Base-by-base conservation (phyloP, 2,797 vertebrate species). In the Spheniscus humboldti region DNA sequence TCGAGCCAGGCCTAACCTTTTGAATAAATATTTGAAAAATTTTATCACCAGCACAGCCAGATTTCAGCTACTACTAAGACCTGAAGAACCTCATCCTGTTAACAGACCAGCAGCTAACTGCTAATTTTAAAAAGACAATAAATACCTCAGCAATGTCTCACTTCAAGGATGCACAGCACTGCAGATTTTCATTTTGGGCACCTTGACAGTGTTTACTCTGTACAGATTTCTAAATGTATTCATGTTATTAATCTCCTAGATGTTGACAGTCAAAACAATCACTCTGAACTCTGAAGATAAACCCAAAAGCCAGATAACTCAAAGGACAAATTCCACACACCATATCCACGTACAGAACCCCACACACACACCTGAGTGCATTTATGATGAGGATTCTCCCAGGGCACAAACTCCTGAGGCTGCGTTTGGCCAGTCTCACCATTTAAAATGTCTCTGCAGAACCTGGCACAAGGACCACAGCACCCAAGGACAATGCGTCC, bases 391-490 rank as follows among this genome's bases (percentile, higher is more conserved):
- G n/a, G 48, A n/a, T 30, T 57, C n/a, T 84, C 13, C 48, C 6
- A 4, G 17, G 66, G 24, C 30, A 41, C 63, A 69, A 20, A 10
- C 11, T 59, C n/a, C 13, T 0, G 0, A 69, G 43, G 39, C 7
- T 53, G 62, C 0, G 0, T 10, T 50, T 79, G 64, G 52, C 47
- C 0, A 0, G 18, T 28, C 55, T 62, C 2, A 0, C 3, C 7
- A 16, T 33, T 80, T 31, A 14, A 81, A 92, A 20, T 35, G 31
- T 50, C 37, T 41, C 35, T 86, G 66, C 72, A 72, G 48, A 27
- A 25, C 35, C 68, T 30, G 57, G 57, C 27, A 20, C 35, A 55
- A 67, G 48, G 20, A 95, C 10, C 71, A 43, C 18, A 71, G 78
- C 16, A 77, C 59, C 37, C 6, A 1, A 74, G 82, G 25, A 83